Base-by-base conservation (phyloP, 2,888 invertebrate species). In the Philopedon plagiatum region DNA sequence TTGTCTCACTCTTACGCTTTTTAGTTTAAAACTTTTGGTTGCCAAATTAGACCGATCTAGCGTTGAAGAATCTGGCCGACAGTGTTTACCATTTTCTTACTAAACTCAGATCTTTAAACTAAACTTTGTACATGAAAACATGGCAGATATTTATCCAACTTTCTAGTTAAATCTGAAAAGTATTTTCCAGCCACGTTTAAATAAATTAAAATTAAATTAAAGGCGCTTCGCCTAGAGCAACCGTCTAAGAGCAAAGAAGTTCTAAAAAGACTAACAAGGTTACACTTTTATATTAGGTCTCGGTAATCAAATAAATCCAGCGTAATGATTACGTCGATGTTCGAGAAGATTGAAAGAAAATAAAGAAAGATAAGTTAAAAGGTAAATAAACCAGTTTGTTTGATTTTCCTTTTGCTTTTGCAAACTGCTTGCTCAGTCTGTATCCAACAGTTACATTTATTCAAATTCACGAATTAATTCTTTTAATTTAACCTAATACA, bases 151-250 rank as follows among this genome's bases (percentile, higher is more conserved):
- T n/a, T n/a, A n/a, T n/a, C n/a, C n/a, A n/a, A n/a, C n/a, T n/a
- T n/a, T n/a, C n/a, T n/a, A n/a, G n/a, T n/a, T 34, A 18, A 9
- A 44, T 56, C n/a, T 11, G 19, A 23, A 21, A 21, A 46, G 23
- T 23, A 3, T n/a, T 70, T 70, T 70, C 11, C 23, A 44, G 34
- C 49, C 61, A 70, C 21, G 21, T 29, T 57, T 63, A 51, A 58
- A 37, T 44, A 60, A 64, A 71, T 71, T 71, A 63, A 70, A 70
- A 63, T 63, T 70, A 57, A 63, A 70, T 63, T 46, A 58, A 37
- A 32, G 49, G 41, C 41, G 13, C 29, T 56, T 13, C 32, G 67
- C 57, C 29, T 58, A 34, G 49, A 49, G 60, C 46, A 37, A 18
- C 26, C 29, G 29, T 56, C 44, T 41, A 34, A 54, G 19, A 68